A percentile compares a stretch with the other conserved stretches of the same genome.
phyloP scores from a whole-genome alignment of 92 coral and sea anemone species.

The Micromussa lordhowensis region DNA sequence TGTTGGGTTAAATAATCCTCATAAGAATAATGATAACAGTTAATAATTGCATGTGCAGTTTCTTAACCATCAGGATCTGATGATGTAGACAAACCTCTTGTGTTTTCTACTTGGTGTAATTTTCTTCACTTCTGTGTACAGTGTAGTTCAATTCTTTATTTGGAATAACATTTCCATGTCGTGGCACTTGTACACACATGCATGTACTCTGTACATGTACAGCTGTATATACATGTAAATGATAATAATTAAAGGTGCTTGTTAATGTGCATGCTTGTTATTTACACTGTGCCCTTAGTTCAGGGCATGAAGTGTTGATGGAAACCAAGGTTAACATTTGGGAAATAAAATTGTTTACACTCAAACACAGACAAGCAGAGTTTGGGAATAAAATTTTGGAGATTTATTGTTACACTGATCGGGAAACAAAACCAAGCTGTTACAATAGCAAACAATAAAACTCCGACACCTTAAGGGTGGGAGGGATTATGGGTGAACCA shows the following conservation, averaged over 20 bases:
- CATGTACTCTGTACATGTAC: too few species aligned
- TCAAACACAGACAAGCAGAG: too few species aligned
- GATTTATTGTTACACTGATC: too few species aligned
- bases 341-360: too few species aligned
- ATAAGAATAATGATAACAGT: not conserved
- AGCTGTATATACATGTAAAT: too few species aligned
- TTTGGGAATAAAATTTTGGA: too few species aligned
- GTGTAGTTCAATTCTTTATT: too few species aligned
- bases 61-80: not conserved
- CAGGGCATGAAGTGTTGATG: not conserved
- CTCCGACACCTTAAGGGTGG: too few species aligned
- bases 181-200: not conserved
- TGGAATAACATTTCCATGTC: too few species aligned
- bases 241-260: not conserved
- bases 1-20: not conserved
- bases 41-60: not conserved
- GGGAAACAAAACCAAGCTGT: too few species aligned
- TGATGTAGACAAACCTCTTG: not conserved
- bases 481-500: too few species aligned
- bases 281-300: not conserved
- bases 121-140: not conserved
- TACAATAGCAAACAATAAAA: too few species aligned
- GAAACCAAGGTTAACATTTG: slow-evolving; percentile 1
- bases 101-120: not conserved
- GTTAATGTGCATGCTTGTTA: not conserved